A percentile compares a stretch with the other conserved stretches of the same genome.
These are phyloP conservation scores for Conops quadrifasciatus DNA, from an alignment of 2,888 invertebrate species.

Conservation along the genomic window DNA sequence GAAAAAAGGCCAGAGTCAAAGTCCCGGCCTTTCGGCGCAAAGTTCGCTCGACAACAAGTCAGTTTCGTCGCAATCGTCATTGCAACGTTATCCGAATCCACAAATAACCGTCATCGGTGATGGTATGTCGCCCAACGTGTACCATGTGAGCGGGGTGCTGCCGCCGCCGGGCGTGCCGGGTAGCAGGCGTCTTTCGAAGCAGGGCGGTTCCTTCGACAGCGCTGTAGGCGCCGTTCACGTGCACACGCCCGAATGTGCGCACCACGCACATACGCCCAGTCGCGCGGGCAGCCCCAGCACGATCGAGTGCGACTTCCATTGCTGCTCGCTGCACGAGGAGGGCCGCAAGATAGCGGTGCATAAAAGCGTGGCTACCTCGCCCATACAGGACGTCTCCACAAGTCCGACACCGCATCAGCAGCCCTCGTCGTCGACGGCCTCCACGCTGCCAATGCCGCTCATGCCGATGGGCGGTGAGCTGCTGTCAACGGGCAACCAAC, in stretches of 20 bases:
- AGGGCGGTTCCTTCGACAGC: constrained; percentile 75
- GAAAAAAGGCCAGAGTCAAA: constrained; percentile 58
- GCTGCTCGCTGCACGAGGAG: constrained; percentile 93
- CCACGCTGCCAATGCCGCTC: constrained; percentile 61
- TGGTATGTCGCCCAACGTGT: constrained; percentile 76
- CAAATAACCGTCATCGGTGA: constrained; percentile 95
- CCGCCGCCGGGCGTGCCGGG: constrained; percentile 54
- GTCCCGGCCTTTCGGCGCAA: constrained; percentile 66
- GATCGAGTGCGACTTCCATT: constrained; percentile 93
- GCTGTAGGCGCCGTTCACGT: constrained; percentile 75
- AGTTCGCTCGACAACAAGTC: constrained; percentile 74
- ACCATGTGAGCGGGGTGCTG: constrained; percentile 60
- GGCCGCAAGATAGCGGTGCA: constrained; percentile 90
- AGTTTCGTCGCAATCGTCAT: constrained; percentile 61
- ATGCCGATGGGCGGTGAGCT: constrained; percentile 66
- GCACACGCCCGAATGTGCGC: constrained; percentile 83
- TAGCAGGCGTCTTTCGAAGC: constrained; percentile 68
- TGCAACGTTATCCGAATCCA: constrained; percentile 72
- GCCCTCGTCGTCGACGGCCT: constrained; percentile 43
- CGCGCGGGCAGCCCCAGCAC: constrained; percentile 73
- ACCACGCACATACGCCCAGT: constrained; percentile 75
- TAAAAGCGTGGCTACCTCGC: constrained; percentile 91
- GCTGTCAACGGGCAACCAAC: constrained; percentile 43
- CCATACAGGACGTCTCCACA: constrained; percentile 81
- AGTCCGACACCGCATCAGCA: constrained; percentile 71